A percentile compares a stretch with the other conserved stretches of the same genome.
These are phyloP conservation scores for Garrulus glandarius DNA, from an alignment of 2,797 vertebrate genomes.

Conservation along the genomic window DNA sequence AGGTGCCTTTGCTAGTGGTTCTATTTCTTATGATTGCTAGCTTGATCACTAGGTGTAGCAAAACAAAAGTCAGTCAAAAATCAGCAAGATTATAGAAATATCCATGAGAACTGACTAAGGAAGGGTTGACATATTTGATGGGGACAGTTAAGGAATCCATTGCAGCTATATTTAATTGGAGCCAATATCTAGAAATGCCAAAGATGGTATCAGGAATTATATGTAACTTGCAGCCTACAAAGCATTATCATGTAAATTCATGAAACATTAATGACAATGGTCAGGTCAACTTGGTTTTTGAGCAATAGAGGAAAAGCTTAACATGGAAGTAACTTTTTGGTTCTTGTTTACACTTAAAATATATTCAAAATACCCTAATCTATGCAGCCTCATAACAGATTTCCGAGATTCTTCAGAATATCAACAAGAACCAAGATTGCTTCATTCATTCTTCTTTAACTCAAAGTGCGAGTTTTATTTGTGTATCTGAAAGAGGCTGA, in stretches of 20 bases:
- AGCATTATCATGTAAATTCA: neutral
- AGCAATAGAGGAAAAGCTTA: neutral
- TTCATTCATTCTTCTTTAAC: neutral
- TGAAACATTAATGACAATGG: neutral
- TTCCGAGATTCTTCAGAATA: neutral
- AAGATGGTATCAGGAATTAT: neutral
- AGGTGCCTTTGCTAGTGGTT: neutral
- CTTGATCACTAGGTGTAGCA: neutral
- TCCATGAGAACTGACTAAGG: neutral
- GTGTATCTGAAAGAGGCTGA: neutral
- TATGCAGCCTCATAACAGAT: neutral
- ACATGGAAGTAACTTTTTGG: neutral
- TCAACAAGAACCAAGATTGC: neutral
- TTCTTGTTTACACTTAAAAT: neutral
- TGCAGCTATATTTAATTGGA: neutral
- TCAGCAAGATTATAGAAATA: neutral
- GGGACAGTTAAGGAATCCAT: neutral
- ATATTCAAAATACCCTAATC: neutral
- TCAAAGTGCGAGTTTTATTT: neutral
- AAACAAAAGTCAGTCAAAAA: neutral
- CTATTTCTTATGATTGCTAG: neutral
- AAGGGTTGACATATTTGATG: neutral
- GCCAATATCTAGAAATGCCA: neutral
- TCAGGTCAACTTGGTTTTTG: neutral
- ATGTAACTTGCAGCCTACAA: neutral